Conservation (phyloP, 2,797 vertebrate genomes). For the Harpagifer antarcticus region DNA sequence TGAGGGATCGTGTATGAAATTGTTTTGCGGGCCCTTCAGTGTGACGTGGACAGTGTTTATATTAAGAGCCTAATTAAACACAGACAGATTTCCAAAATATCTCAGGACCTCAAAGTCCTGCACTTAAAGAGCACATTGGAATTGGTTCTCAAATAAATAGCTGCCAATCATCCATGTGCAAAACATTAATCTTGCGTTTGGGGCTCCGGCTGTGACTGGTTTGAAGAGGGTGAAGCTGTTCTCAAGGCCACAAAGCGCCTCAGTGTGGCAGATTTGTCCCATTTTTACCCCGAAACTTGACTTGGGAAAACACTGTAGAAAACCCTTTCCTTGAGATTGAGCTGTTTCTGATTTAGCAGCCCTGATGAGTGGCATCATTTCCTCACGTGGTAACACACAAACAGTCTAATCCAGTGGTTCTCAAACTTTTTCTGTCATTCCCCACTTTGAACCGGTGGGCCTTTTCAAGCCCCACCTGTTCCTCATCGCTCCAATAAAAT, state of each 20-base stretch:
- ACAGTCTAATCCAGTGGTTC: background rate
- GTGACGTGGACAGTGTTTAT: constrained; percentile 59
- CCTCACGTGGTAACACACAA: background rate
- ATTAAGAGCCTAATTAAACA: constrained; percentile 70
- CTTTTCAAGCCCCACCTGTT: no score
- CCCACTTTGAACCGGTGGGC: no score
- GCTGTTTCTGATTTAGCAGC: constrained; percentile 42
- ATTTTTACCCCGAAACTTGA: constrained; percentile 8
- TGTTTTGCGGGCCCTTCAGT: constrained; percentile 24
- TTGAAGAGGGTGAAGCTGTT: constrained; percentile 53
- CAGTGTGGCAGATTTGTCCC: background rate
- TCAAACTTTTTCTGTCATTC: no score
- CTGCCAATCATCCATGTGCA: constrained; percentile 76
- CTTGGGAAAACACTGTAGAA: constrained; percentile 1
- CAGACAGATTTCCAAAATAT: constrained; percentile 65
- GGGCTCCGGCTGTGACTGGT: constrained; percentile 41
- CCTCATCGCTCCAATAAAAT: no score
- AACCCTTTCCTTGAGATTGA: constrained; percentile 1
- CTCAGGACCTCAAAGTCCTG: constrained; percentile 49
- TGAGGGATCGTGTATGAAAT: constrained; percentile 5
- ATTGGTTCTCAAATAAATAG: constrained; percentile 76
- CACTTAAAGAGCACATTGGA: constrained; percentile 47
- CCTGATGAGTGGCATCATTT: background rate
- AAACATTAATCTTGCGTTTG: constrained; percentile 58
- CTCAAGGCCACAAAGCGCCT: constrained; percentile 60